These are phyloP conservation scores for Calosoma granatense DNA, from an alignment of 1,140 invertebrate species.

Conservation along the genomic window DNA sequence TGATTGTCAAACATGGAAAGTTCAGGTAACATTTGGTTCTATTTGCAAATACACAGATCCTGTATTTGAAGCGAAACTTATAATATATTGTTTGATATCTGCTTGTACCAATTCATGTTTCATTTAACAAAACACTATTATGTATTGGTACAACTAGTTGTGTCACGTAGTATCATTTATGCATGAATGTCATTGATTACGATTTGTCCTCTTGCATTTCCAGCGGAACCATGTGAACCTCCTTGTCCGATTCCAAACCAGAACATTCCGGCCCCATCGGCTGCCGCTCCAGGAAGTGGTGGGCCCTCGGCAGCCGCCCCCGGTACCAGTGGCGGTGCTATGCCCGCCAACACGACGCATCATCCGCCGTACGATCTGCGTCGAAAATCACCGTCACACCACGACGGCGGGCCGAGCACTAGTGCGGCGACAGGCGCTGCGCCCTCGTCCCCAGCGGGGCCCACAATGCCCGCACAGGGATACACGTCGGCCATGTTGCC, in stretches of 20 bases:
- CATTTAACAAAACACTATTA: no score
- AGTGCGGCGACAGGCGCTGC: constrained; percentile 31
- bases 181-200: no score
- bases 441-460: constrained; percentile 34
- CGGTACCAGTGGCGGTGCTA: constrained; percentile 39
- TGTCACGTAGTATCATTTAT: no score
- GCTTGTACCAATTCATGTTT: no score
- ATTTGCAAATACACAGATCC: no score
- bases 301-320: constrained; percentile 27
- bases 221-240: constrained; percentile 65
- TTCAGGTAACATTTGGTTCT: no score
- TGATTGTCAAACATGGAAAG: no score
- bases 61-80: no score
- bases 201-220: no score
- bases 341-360: constrained; percentile 41
- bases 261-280: constrained; percentile 47
- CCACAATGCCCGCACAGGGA: constrained; percentile 28
- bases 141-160: no score
- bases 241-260: constrained; percentile 54
- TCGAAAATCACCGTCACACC: constrained; percentile 63
- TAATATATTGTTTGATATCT: no score
- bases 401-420: constrained; percentile 39
- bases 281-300: constrained; percentile 24
- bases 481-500: constrained; percentile 47
- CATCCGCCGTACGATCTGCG: constrained; percentile 78